Conservation (phyloP, 2,797 vertebrate species). For the Otus scops region DNA sequence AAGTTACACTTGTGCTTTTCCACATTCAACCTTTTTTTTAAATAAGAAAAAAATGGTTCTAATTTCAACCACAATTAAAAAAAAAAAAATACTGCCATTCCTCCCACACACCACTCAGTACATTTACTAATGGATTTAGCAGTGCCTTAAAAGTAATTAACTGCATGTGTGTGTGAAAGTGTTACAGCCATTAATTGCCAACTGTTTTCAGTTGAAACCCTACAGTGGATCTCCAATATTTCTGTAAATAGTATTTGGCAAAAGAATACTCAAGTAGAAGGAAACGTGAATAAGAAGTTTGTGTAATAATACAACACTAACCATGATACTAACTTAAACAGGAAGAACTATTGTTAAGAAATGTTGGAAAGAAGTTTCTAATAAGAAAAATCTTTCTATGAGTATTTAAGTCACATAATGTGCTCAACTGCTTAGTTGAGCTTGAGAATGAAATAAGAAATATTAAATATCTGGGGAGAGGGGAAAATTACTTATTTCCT, state of each 20-base stretch:
- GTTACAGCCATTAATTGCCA: neutral
- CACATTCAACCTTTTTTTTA: neutral
- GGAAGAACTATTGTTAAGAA: neutral
- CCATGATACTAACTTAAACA: neutral
- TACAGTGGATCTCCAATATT: neutral
- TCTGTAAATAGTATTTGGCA: neutral
- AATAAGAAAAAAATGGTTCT: neutral
- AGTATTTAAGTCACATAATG: neutral
- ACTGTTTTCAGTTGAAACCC: neutral
- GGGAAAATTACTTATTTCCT: neutral
- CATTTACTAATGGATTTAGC: neutral
- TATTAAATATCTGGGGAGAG: neutral
- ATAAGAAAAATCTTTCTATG: neutral
- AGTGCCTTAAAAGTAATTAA: neutral
- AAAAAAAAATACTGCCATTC: neutral
- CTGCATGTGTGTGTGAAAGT: neutral
- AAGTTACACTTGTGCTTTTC: neutral
- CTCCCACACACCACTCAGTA: neutral
- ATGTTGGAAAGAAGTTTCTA: neutral
- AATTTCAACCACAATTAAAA: neutral
- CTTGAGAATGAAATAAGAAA: neutral
- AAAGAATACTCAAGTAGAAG: neutral
- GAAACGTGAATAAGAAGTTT: neutral
- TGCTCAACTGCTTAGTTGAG: neutral
- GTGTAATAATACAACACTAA: neutral